Evolutionary conservation across 2,888 invertebrate species (phyloP), one percentile per base, ranked within the genome.

Genomic region (Leucophenga maculata): DNA sequence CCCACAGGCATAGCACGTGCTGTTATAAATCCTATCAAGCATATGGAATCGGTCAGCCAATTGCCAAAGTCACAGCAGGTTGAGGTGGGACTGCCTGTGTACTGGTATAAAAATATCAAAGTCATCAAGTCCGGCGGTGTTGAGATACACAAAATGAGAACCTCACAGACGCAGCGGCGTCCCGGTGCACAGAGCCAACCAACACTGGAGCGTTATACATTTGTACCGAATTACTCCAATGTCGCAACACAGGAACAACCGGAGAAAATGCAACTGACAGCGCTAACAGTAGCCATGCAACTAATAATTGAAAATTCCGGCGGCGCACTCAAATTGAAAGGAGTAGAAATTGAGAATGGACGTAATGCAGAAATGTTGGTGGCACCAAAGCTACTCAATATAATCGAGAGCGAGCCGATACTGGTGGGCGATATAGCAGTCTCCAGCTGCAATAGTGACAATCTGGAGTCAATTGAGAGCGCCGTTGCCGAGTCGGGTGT

Each of bases 91-190:
- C 79, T 94, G 65, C 91, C 92, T 9, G 93, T 95, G 22, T 90
- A 91, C 82, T 92, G 92, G 90, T 92, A 94, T 85, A 91, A 92
- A 59, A 91, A 93, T 78, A 91, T 94, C 44, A 92, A 92, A 79
- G 91, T 94, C 22, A 91, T 94, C 57, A 92, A 92, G 79, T 92
- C 94, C 65, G 97, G 96, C 44, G 97, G 97, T 57, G 91, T 97
- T 13, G 96, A 97, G 89, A 90, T 98, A 69, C 92, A 96, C 78
- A 97, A 97, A 68, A 91, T 98, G 86, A 97, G 97, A 89, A 95
- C 96, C 0, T 94, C 95, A 71, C 90, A 97, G 67, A 97, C 97
- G 6, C 96, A 97, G 65, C 91, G 95, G 60, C 92, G 95, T 71
- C 92, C 93, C 76, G 92, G 93, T 84, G 88, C 91, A 22, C 97